phyloP scores from a whole-genome alignment of 2,888 invertebrate species.

The Drosophila kanekoi region DNA sequence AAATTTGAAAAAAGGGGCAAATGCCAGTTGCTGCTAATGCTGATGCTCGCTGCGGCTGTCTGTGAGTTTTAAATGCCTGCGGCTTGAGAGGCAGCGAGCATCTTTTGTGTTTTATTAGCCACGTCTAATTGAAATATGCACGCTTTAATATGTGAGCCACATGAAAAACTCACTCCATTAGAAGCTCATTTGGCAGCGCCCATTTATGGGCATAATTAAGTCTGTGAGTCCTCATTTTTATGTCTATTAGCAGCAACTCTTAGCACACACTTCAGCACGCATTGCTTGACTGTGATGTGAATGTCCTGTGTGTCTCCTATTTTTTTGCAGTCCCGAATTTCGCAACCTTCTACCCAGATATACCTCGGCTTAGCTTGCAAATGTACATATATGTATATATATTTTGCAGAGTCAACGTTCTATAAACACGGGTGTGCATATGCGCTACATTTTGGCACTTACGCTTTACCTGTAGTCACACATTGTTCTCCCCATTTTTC shows the following conservation, averaged over 20 bases:
- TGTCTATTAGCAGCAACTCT: slow-evolving; percentile 15
- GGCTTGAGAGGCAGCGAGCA: slow-evolving; percentile 30
- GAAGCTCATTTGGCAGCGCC: slow-evolving; percentile 22
- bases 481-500: neutral
- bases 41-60: slow-evolving; percentile 22
- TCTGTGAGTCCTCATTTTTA: slow-evolving; percentile 6
- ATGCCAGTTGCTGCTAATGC: slow-evolving; percentile 8
- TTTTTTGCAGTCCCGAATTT: neutral
- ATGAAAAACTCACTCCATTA: slow-evolving; percentile 49
- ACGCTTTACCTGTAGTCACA: neutral
- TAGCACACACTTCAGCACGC: neutral
- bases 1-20: slow-evolving; percentile 40
- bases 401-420: neutral
- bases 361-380: neutral
- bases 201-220: slow-evolving; percentile 43
- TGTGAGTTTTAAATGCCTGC: slow-evolving; percentile 38
- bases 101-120: slow-evolving; percentile 73
- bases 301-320: neutral
- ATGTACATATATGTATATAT: neutral
- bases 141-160: slow-evolving; percentile 19
- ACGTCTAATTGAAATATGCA: slow-evolving; percentile 67
- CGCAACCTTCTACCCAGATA: neutral
- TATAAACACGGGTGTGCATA: neutral
- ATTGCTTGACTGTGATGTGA: neutral
- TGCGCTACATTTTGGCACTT: slow-evolving; percentile 1